A percentile compares a stretch with the other conserved stretches of the same genome.
phyloP scores from a whole-genome alignment of 2,888 invertebrate genomes.

The Lithophane socia region DNA sequence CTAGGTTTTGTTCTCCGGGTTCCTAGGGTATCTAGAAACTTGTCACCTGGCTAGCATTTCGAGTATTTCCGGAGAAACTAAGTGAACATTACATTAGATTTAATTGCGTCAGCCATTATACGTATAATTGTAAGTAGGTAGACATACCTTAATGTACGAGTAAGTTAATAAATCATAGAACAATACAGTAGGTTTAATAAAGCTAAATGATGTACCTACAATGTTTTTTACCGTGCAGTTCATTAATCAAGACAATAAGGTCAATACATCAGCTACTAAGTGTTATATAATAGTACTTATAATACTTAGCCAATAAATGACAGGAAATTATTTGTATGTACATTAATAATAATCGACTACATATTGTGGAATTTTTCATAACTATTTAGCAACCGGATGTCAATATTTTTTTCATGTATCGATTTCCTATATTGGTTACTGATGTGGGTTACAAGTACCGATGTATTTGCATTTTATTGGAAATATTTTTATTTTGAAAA shows the following conservation, averaged over 20 bases:
- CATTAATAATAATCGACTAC: slow-evolving; percentile 43
- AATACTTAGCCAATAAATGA: slow-evolving; percentile 39
- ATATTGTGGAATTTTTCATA: slow-evolving; percentile 43
- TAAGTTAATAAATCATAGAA: slow-evolving; percentile 39
- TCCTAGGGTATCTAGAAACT: slow-evolving; percentile 55
- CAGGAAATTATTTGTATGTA: slow-evolving; percentile 62
- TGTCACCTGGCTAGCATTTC: slow-evolving; percentile 54
- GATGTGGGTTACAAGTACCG: background rate
- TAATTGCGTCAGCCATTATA: slow-evolving; percentile 55
- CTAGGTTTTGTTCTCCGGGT: slow-evolving; percentile 59
- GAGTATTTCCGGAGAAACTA: slow-evolving; percentile 59
- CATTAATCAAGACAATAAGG: slow-evolving; percentile 61
- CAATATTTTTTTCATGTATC: slow-evolving; percentile 9
- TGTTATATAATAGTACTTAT: slow-evolving; percentile 54
- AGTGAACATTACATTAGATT: slow-evolving; percentile 44
- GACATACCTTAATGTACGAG: slow-evolving; percentile 1
- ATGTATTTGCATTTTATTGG: background rate
- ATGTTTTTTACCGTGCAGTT: slow-evolving; percentile 30
- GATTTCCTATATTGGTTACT: background rate
- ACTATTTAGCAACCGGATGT: slow-evolving; percentile 33
- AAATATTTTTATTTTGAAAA: background rate
- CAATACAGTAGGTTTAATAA: slow-evolving; percentile 37
- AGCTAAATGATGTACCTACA: slow-evolving; percentile 28
- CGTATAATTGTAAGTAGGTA: slow-evolving; percentile 12
- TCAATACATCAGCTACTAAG: slow-evolving; percentile 37